Evolutionary conservation across 2,797 vertebrate genomes (phyloP), one percentile per base, ranked within the genome.

Genomic region (Channa striata): DNA sequence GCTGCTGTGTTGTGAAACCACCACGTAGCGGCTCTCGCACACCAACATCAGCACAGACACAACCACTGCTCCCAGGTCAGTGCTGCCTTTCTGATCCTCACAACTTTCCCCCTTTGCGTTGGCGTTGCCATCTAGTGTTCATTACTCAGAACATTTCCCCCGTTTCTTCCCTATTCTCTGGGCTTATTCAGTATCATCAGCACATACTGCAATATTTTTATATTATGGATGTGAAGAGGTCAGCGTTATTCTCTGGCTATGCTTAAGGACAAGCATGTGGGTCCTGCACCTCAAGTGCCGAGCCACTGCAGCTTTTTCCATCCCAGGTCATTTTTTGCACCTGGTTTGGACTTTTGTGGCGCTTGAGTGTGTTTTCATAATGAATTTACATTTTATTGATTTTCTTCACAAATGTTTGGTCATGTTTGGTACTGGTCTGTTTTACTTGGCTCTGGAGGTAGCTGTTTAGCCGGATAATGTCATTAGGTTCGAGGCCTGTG

Each of bases 11-110:
- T 68, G 74, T 59, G 49, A 77, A 80, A 57, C 57, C 59, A 74
- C 84, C 89, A 89, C 81, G 78, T 7, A 37, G 68, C 59, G 77
- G 80, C 34, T 74, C 76, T 80, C 52, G 74, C 63, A 43, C 11
- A 44, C 59, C 72, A 11, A 39, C 49, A 60, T 19, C 6, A 65
- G 58, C 62, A 56, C 5, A 52, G 56, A 47, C 57, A 61, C 12
- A 57, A 68, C 74, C 71, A 68, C 51, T 6, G 50, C 68, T 71
- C 42, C 36, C 13, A 11, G 37, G 46, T 39, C 25, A 30, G 25
- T 43, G 47, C 30, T 25, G 0, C 13, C 3, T 46, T 20, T 1
- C 19, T 16, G 13, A 53, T 48, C 46, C 19, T 36, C 16, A 36
- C n/a, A 48, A 46, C 44, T 3, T n/a, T 37, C 19, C 21, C 12